Conservation (phyloP, 1,140 invertebrate genomes). For the Temnothorax curvispinosus region DNA sequence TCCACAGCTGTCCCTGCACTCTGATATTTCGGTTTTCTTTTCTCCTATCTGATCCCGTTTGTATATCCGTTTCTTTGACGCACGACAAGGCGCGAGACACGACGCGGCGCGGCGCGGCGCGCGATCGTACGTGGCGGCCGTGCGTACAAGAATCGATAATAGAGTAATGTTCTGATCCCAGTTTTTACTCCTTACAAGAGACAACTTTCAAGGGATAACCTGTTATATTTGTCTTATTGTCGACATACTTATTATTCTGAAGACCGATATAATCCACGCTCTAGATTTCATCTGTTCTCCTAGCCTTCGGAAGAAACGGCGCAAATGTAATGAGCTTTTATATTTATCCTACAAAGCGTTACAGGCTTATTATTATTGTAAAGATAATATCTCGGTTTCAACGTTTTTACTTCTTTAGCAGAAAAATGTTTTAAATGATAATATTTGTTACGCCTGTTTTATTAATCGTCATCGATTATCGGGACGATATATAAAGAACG, state of each 20-base stretch:
- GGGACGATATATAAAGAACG: background rate
- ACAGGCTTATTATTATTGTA: background rate
- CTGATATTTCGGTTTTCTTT: slow-evolving; percentile 53
- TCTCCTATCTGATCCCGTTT: slow-evolving; percentile 35
- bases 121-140: background rate
- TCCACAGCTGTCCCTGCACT: slow-evolving; percentile 43
- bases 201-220: slow-evolving; percentile 3
- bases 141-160: background rate
- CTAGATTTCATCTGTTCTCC: background rate
- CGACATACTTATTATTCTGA: background rate
- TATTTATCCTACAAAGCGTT: background rate
- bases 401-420: background rate
- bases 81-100: slow-evolving; percentile 35
- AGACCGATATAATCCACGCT: background rate
- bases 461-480: background rate
- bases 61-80: slow-evolving; percentile 42
- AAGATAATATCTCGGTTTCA: background rate
- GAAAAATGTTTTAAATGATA: background rate
- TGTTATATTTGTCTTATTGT: background rate
- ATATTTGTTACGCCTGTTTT: background rate
- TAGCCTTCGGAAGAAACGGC: background rate
- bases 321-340: background rate
- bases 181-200: background rate
- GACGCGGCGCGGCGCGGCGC: slow-evolving; percentile 8
- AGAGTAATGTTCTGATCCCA: background rate